Evolutionary conservation across 2,888 invertebrate genomes (phyloP).

Genomic region (Apamea sordens): DNA sequence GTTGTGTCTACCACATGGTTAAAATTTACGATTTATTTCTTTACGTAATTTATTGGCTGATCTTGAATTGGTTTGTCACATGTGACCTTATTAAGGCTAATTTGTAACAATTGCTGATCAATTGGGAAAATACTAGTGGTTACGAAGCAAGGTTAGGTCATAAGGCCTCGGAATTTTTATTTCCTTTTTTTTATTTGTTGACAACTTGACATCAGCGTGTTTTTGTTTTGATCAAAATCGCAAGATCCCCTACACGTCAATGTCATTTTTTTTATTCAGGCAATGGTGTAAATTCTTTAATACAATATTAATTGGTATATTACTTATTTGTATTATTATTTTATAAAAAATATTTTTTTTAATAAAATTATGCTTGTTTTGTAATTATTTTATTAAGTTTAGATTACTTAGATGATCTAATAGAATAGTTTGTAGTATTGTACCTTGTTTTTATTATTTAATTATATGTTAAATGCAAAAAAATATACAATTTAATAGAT

Average conservation of each 20-base stretch:
- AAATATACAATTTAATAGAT: background rate
- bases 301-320: background rate
- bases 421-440: background rate
- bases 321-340: background rate
- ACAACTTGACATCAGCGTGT: constrained; percentile 34
- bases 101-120: constrained; percentile 36
- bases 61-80: constrained; percentile 32
- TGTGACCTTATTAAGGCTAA: constrained; percentile 36
- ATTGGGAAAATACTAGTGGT: constrained; percentile 22
- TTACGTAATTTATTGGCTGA: constrained; percentile 9
- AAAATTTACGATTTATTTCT: constrained; percentile 49
- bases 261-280: constrained; percentile 10
- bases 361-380: constrained; percentile 7
- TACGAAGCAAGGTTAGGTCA: constrained; percentile 57
- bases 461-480: background rate
- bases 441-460: background rate
- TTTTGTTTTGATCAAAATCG: constrained; percentile 41
- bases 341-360: too few relatives aligned
- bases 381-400: background rate
- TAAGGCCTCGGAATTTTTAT: constrained; percentile 48
- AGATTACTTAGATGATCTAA: background rate
- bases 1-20: constrained; percentile 59
- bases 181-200: constrained; percentile 39
- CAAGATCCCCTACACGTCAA: constrained; percentile 3
- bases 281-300: background rate